phyloP scores from a whole-genome alignment of 2,113 vertebrate genomes.

The Triplophysa rosa region DNA sequence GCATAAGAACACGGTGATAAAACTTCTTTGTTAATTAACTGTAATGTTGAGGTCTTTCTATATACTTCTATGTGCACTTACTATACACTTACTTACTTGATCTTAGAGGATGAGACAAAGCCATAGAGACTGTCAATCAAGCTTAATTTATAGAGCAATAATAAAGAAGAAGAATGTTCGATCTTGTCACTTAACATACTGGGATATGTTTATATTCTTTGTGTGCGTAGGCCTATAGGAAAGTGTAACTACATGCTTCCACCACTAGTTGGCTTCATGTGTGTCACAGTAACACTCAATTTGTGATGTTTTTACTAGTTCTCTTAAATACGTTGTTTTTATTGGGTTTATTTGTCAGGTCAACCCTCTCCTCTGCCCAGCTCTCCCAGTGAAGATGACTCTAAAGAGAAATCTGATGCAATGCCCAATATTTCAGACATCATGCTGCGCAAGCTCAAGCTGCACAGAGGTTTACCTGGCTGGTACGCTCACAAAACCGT shows the following conservation, averaged over 20 bases:
- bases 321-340: background rate
- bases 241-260: constrained; percentile 5
- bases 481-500: constrained; percentile 74
- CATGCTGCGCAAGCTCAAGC: constrained; percentile 89
- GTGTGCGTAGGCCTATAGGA: no score
- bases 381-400: constrained; percentile 74
- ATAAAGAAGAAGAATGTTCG: no score
- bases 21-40: no score
- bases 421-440: constrained; percentile 95
- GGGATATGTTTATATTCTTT: no score
- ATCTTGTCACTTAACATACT: no score
- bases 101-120: no score
- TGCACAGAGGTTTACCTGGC: constrained; percentile 85
- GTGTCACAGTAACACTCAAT: constrained; percentile 4
- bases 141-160: no score
- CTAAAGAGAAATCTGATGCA: constrained; percentile 80
- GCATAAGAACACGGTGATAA: no score
- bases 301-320: background rate
- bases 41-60: no score
- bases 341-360: constrained; percentile 65
- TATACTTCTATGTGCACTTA: no score
- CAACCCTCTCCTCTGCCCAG: constrained; percentile 62
- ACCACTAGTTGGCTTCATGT: constrained; percentile 24
- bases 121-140: no score
- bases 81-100: no score